A percentile compares a stretch with the other conserved stretches of the same genome.
Evolutionary conservation across 2,797 vertebrate genomes (phyloP).

Genomic region (Gobionotothen gibberifrons): DNA sequence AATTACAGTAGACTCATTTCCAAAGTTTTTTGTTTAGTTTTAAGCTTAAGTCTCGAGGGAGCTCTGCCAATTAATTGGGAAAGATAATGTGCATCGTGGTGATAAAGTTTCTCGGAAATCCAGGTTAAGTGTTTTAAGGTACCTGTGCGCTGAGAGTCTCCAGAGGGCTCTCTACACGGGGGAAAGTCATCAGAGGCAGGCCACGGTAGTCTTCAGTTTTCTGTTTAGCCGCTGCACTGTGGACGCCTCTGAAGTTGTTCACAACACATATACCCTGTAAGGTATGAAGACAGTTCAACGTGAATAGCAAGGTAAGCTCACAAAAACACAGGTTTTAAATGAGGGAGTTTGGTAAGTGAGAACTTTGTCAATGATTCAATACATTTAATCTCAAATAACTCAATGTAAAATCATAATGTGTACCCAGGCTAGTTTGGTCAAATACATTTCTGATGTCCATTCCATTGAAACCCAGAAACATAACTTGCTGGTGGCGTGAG

Average conservation of each 20-base stretch:
- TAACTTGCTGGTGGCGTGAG: too few species aligned
- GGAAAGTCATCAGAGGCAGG: constrained; percentile 96
- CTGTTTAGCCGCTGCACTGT: constrained; percentile 87
- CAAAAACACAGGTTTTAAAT: too few species aligned
- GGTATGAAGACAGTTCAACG: constrained; percentile 1
- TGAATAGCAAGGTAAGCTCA: not conserved
- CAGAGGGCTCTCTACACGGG: constrained; percentile 96
- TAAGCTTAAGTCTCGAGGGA: constrained; percentile 32
- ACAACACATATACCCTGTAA: constrained; percentile 95
- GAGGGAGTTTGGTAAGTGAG: too few species aligned
- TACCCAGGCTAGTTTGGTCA: too few species aligned
- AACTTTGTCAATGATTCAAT: too few species aligned
- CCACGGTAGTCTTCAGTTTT: constrained; percentile 94
- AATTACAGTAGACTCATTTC: constrained; percentile 30
- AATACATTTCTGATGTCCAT: too few species aligned
- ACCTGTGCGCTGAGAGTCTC: constrained; percentile 99
- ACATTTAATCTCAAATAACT: too few species aligned
- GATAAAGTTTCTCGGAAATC: constrained; percentile 43
- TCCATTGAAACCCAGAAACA: too few species aligned
- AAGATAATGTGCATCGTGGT: constrained; percentile 43
- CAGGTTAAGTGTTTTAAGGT: constrained; percentile 60
- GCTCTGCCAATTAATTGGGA: constrained; percentile 42
- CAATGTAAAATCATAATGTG: too few species aligned
- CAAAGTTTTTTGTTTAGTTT: constrained; percentile 22
- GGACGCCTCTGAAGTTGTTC: constrained; percentile 96